Evolutionary conservation across 2,888 invertebrate genomes (phyloP), one percentile per base, ranked within the genome.

Genomic region (Cheilosia urbana): DNA sequence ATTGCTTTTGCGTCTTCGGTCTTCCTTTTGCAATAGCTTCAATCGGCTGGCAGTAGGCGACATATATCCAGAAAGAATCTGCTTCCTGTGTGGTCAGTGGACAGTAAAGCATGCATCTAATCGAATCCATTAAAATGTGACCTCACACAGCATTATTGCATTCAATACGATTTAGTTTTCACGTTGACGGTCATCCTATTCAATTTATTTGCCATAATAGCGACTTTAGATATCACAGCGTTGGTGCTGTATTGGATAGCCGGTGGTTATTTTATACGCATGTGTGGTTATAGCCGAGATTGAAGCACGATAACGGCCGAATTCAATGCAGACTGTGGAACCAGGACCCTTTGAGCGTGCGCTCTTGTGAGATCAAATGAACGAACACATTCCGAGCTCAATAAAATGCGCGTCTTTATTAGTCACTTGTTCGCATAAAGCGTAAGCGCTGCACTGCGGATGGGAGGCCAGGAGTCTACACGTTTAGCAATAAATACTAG

Each of bases 321-420:
- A 37, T 13, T 37, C 37, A 37, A 3, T 37, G 9, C 37, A 11
- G 37, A 13, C 37, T 34, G 34, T 11, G 13, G 37, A 37, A 3
- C 37, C 1, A 9, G 13, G 37, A 37, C 13, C 37, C 13, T 37
- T 37, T 37, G 37, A 37, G 37, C 37, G 13, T 37, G 34, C 34
- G 34, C 37, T 13, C 37, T 27, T 27, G 27, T 27, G 24, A 27
- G 5, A 4, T 6, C 24, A 2, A 24, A 2, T 2, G 9, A 11
- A 11, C 34, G 34, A 11, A 34, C 34, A 34, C 53, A 40, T 68
- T 68, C 42, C 40, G 30, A 55, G 55, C 13, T 45, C 71, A 37
- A 71, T 71, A 71, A 71, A 71, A 71, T 40, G 21, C 47, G 49
- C 37, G 58, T 71, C 58, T 71, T 71, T 71, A 71, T 71, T 57